Base-by-base conservation (phyloP, 2,797 vertebrate species). In the Rhadinocentrus ornatus region DNA sequence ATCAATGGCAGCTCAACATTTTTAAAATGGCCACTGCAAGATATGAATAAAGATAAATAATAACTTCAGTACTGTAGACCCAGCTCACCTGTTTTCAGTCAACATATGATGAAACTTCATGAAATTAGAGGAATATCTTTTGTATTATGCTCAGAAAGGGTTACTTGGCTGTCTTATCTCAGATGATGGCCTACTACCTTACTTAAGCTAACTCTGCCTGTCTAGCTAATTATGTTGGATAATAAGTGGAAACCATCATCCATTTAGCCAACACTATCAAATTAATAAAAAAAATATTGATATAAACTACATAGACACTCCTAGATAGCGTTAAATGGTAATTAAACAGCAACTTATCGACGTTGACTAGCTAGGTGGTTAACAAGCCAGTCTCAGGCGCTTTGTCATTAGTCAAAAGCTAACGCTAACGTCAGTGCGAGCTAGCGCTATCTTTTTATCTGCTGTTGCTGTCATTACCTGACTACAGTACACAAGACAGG, bases 21-120 rank as follows among this genome's bases (percentile, higher is more conserved):
- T 57, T 48, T 39, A 41, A 48, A 66, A 75, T 66, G 62, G 35
- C 64, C 46, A 31, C 61, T 37, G 7, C 3, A 9, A 55, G 27
- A 31, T 24, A 50, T 54, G 27, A 39, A 27, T 15, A 32, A 32
- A 57, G n/a, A 29, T 66, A 5, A 16, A 61, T 26, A 31, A 37
- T 12, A 4, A 15, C 55, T 56, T 4, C 18, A 57, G 18, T 27
- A 10, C 1, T 26, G 2, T 1, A 27, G 5, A 3, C 2, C 29
- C 70, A 22, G 3, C 89, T 88, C 65, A 94, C 94, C 94, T 93
- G 86, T 79, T 94, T 86, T 93, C 94, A 73, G 93, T 93, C 86
- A 95, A 91, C 94, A 94, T 95, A 81, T 83, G 90, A 87, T 75
- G 75, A 72, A 60, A 62, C 44, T 76, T 35, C 64, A 73, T 84